Conservation (phyloP, 2,888 invertebrate species). For the Trissolcus brochymenae region DNA sequence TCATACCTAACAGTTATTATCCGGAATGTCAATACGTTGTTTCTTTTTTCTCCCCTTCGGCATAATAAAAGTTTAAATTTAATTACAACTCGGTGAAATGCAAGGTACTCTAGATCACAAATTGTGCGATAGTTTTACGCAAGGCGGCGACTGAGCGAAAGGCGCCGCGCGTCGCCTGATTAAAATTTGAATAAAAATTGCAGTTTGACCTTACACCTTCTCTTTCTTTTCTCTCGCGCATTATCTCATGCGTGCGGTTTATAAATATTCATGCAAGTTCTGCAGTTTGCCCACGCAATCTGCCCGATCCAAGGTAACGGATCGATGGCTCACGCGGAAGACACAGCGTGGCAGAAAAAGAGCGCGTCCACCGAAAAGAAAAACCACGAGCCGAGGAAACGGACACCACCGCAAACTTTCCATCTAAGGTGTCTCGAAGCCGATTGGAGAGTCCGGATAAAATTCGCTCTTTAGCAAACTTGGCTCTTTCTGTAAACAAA, state of each 20-base stretch:
- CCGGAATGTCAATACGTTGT: conserved; percentile 25
- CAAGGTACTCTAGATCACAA: not conserved
- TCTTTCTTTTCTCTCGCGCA: conserved; percentile 42
- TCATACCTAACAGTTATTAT: not conserved
- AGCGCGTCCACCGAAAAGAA: conserved; percentile 25
- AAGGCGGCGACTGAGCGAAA: not conserved
- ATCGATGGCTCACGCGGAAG: conserved; percentile 60
- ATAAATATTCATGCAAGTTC: conserved; percentile 63
- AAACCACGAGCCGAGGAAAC: conserved; percentile 25
- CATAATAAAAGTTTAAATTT: conserved; percentile 28
- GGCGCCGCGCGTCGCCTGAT: conserved; percentile 5
- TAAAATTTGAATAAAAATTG: conserved; percentile 44
- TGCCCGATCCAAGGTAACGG: conserved; percentile 63
- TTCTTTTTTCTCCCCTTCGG: not conserved
- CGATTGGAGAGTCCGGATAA: conserved; percentile 33
- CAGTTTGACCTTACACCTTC: conserved; percentile 47
- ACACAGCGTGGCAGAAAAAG: conserved; percentile 53
- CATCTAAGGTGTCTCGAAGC: conserved; percentile 32
- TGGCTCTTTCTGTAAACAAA: not conserved
- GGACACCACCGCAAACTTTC: conserved; percentile 52
- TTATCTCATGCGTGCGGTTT: conserved; percentile 51
- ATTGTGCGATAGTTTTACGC: conserved; percentile 32
- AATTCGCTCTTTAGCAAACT: conserved; percentile 7
- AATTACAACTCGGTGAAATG: conserved; percentile 16
- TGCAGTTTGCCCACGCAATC: conserved; percentile 61